Evolutionary conservation across 2,113 vertebrate species (phyloP).

Genomic region (Cyphomyrus plagiostoma): DNA sequence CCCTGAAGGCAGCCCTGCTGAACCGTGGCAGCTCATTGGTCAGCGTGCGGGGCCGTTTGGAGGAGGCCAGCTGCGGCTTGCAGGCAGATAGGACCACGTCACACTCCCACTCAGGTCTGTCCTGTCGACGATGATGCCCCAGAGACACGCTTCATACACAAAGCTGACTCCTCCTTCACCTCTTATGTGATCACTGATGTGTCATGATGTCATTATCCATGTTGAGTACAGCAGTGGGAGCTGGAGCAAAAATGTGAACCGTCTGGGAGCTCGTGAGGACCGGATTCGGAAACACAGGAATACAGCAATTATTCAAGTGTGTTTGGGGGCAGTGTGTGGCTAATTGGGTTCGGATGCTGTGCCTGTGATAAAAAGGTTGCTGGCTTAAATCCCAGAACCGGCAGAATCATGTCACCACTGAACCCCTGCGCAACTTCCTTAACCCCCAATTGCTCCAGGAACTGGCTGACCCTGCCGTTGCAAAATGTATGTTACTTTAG

Average conservation of each 20-base stretch:
- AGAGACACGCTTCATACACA: background rate
- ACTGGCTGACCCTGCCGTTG: background rate
- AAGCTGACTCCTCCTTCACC: background rate
- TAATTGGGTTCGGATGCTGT: background rate
- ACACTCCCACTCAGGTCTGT: slow-evolving; percentile 77
- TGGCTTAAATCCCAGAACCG: background rate
- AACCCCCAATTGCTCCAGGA: background rate
- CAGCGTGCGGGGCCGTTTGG: slow-evolving; percentile 67
- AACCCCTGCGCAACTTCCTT: background rate
- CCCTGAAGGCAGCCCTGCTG: slow-evolving; percentile 82
- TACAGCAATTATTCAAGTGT: background rate
- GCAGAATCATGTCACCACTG: background rate
- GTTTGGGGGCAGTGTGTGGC: background rate
- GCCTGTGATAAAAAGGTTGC: background rate
- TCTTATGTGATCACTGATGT: background rate
- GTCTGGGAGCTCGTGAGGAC: background rate
- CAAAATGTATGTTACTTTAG: background rate
- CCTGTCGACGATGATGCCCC: background rate
- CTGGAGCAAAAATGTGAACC: background rate
- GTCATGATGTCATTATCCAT: background rate
- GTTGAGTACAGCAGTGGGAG: background rate
- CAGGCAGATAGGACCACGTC: slow-evolving; percentile 58
- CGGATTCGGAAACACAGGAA: background rate
- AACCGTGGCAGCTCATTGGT: slow-evolving; percentile 71
- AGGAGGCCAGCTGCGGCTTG: slow-evolving; percentile 72